Percentiles rank a stretch among this genome's conserved stretches.
phyloP scores from a whole-genome alignment of 2,797 vertebrate species.

The Octomys mimax region DNA sequence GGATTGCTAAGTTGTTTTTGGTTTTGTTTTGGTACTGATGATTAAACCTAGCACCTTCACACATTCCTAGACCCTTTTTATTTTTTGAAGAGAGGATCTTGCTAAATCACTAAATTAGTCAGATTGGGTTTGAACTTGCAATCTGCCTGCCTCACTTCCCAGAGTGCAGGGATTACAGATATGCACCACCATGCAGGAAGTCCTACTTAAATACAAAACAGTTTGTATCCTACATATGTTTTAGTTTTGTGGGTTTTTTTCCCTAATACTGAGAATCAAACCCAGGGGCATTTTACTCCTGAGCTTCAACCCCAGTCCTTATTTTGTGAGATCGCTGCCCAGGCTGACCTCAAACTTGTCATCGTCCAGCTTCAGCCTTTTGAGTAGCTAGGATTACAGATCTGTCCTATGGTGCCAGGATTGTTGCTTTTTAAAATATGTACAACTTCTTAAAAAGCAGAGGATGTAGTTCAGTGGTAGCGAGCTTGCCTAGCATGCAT shows the following conservation, averaged over 20 bases:
- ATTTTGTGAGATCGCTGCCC: not conserved
- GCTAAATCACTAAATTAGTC: not conserved
- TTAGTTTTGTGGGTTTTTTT: constrained; percentile 27
- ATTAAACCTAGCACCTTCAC: not conserved
- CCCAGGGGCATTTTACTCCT: not conserved
- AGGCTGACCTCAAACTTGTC: not conserved
- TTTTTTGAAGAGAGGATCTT: not conserved
- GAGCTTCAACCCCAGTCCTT: not conserved
- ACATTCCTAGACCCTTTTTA: not conserved
- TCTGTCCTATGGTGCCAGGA: not conserved
- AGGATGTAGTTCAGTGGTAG: not conserved
- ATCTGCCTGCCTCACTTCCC: not conserved
- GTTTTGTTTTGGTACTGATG: not conserved
- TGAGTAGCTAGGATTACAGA: not conserved
- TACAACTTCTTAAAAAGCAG: not conserved
- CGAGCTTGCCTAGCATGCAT: not conserved
- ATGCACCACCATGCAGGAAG: not conserved
- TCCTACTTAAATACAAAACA: constrained; percentile 34
- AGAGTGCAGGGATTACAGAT: not conserved
- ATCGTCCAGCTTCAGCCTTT: not conserved
- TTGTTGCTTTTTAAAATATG: not conserved
- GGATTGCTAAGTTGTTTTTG: not conserved
- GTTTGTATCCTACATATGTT: not conserved
- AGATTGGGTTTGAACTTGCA: not conserved
- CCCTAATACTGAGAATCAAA: not conserved